Evolutionary conservation across 2,888 invertebrate genomes (phyloP), one percentile per base, ranked within the genome.

Genomic region (Apotomis turbidana): DNA sequence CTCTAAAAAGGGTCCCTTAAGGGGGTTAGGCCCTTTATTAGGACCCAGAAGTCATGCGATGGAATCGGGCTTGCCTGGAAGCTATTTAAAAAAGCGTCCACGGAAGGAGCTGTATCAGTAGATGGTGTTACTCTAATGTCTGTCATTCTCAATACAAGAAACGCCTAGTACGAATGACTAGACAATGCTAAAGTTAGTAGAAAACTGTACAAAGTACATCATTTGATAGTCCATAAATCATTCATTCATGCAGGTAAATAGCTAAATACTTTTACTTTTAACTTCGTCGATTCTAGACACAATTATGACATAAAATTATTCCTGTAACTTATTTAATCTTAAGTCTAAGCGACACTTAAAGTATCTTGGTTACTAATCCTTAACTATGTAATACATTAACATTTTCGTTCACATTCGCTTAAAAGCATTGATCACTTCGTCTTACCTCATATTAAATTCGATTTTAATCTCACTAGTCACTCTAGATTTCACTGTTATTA

Each of bases 381-480:
- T 27, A 38, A 58, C n/a, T 49, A 61, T 61, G 12, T 61, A 36
- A 36, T 49, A 46, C 49, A 49, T 13, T 41, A 12, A 44, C 13
- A 67, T 59, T 67, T 67, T 67, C 58, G 67, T 59, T 67, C 51
- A 51, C 58, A 44, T 64, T 27, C 9, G 51, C 55, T 63, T 69
- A 36, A 10, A 63, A 70, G 51, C 57, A 12, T 15, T 57, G 27
- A 49, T 51, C 44, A 46, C 41, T 49, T 49, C 66, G 2, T 66
- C 60, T 71, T 76, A 74, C 38, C 70, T 71, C 75, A 70, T 78
- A 78, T 78, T 80, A 82, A 82, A 82, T 82, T 82, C 82, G 82
- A 77, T 79, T 76, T 59, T 77, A 78, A 76, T 84, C 81, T 83
- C 85, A 85, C 85, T 85, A 79, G 77, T 77, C 76, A 71, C 67